Base-by-base conservation (phyloP, 2,113 vertebrate genomes). In the Notechis scutatus region DNA sequence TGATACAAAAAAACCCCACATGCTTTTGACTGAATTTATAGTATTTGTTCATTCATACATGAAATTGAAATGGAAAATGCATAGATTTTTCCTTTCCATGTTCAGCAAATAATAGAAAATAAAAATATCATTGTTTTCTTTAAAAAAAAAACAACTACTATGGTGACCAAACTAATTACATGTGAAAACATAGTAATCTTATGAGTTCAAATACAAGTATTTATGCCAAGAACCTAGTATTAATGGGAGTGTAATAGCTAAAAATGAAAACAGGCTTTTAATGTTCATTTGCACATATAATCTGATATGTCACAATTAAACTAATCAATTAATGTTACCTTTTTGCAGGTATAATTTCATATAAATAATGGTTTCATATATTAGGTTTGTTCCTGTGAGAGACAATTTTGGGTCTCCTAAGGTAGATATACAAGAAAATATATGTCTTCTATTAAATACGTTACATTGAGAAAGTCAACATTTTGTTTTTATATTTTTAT, bases 371-470 rank as follows among this genome's bases (percentile, higher is more conserved):
- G 1, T 87, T 96, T 94, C 95, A 91, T 96, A 87, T 94, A 87
- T 42, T 15, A 93, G 85, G 95, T 89, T 89, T 93, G 61, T 95
- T 89, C 69, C 93, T 95, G 74, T 93, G 96, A 93, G 34, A 96
- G 89, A 81, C 74, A 95, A 93, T 45, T 20, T 61, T 61, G 93
- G 61, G 52, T 92, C 90, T 94, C 92, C 89, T 94, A 96, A 97
- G 86, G 1, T n/a, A 7, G 64, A 15, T 74, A 23, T 92, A 94
- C 94, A 96, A 96, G 95, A 95, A 96, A 97, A 95, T 96, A 94
- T 55, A 15, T 69, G 12, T 34, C 10, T 69, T 52, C 0, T 74
- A 50, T 1, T 39, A 45, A 90, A 85, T 69, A 74, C 21, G 39
- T 88, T 64, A 61, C 24, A 74, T 34, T 24, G 5, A 90, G 42